Base-by-base conservation (phyloP, 2,113 vertebrate species). In the Oceanites oceanicus region DNA sequence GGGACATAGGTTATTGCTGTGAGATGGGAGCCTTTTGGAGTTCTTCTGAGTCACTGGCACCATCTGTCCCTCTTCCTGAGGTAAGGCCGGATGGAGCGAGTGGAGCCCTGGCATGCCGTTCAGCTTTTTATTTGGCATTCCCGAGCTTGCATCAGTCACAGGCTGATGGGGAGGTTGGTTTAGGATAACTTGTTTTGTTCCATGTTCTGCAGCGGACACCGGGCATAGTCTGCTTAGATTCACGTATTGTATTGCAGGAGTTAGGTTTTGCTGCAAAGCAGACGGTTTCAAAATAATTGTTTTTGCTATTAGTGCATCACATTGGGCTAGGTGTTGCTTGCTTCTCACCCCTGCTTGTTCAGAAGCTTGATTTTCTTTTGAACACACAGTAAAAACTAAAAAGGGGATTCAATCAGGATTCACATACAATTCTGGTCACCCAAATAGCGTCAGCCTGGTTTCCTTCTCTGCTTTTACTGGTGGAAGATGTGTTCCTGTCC, bases 11-110 rank as follows among this genome's bases (percentile, higher is more conserved):
- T 88, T 92, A 78, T 44, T 90, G 86, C 94, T 94, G 92, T 68
- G 82, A 95, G 86, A 88, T 74, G 21, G 49, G 90, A 88, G 92
- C 72, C 75, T 97, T 93, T 88, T 68, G 90, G 85, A 11, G 0
- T 86, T 92, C 88, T 94, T 95, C 94, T 96, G 95, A 97, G 93
- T 94, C 96, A 96, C 63, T 96, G 92, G 26, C 92, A 92, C 96
- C 96, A 96, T 97, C 92, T 97, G 96, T 95, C 86, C 72, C 78
- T 80, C 27, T 93, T 88, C 53, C 94, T 90, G 87, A 75, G 76
- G 91, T 94, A 76, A 58, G 87, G 74, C 80, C 17, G 88, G 95
- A 80, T 93, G 82, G 79, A 94, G 55, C 0, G 1, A 90, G 87
- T 3, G 23, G 38, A 93, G 71, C 53, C 61, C 66, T 93, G 90